Base-by-base conservation (phyloP, 1,140 invertebrate genomes). In the Scaptodrosophila lebanonensis region DNA sequence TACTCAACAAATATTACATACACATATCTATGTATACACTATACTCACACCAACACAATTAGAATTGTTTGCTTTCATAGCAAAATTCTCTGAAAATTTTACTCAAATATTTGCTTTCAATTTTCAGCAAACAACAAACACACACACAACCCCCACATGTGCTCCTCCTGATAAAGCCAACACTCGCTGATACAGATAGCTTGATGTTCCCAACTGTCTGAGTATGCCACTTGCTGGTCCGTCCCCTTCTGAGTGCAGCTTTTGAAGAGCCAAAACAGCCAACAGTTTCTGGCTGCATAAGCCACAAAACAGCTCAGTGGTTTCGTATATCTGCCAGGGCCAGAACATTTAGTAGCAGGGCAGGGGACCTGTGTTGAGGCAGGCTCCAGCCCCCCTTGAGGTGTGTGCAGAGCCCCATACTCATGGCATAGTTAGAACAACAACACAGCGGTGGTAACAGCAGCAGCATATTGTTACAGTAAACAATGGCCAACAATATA, bases 61-160 rank as follows among this genome's bases (percentile, higher is more conserved):
- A 25, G 3, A 25, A 25, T 4, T 25, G 49, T 7, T 54, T 53
- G 15, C 52, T 18, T 48, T 45, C 53, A 17, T 45, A 50, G 35
- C 8, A 20, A 36, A 25, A 36, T 13, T 20, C 16, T 30, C 15
- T 17, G 4, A 72, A 68, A 79, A 73, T 79, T 79, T 79, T 73
- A 51, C 50, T 62, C 76, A 82, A 79, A 79, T 79, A 79, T 79
- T 79, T 79, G 75, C 75, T 82, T 79, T 82, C 75, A 79, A 79
- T 79, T 79, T 79, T 69, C 25, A 35, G 6, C 8, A 13, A n/a
- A n/a, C n/a, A n/a, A n/a, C n/a, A n/a, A n/a, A 57, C 39, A 32
- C 66, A 64, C 49, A 47, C 64, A 53, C 16, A 35, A 35, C 43
- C 22, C 18, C 33, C 20, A 44, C 7, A 44, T n/a, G n/a, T n/a